These are phyloP conservation scores for Diacarnus erythraeanus DNA, from an alignment of 37 sponge, comb jelly and placozoan genomes.

Conservation along the genomic window DNA sequence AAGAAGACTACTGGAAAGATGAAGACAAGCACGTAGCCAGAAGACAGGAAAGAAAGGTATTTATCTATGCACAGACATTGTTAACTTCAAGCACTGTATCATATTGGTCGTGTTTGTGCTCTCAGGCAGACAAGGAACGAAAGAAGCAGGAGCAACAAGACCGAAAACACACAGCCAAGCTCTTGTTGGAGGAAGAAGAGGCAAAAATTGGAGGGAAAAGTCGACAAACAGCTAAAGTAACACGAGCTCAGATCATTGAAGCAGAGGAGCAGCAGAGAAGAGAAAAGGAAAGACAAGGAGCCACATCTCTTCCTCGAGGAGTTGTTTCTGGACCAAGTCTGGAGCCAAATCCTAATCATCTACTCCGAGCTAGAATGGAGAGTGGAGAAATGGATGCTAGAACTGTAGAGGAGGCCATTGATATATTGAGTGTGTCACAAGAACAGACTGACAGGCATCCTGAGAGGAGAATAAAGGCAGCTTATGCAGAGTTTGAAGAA, in stretches of 20 bases:
- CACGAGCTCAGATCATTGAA: slow-evolving; percentile 75
- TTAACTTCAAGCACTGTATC: background rate
- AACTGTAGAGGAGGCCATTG: slow-evolving; percentile 91
- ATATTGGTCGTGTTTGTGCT: slow-evolving; percentile 11
- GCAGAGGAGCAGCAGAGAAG: slow-evolving; percentile 35
- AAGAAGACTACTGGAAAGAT: slow-evolving; percentile 93
- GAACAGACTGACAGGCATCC: slow-evolving; percentile 67
- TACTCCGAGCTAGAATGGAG: slow-evolving; percentile 39
- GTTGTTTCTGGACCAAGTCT: slow-evolving; percentile 38
- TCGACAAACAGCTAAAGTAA: slow-evolving; percentile 44
- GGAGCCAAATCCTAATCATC: slow-evolving; percentile 87
- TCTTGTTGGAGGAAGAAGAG: slow-evolving; percentile 82
- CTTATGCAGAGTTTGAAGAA: slow-evolving; percentile 91
- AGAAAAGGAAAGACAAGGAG: slow-evolving; percentile 14
- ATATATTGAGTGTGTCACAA: slow-evolving; percentile 54
- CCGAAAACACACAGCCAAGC: slow-evolving; percentile 56
- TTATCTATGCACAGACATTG: background rate
- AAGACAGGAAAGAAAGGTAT: slow-evolving; percentile 89
- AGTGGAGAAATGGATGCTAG: slow-evolving; percentile 73
- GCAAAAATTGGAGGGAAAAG: slow-evolving; percentile 47
- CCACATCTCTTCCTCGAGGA: slow-evolving; percentile 34
- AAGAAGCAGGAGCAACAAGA: slow-evolving; percentile 77
- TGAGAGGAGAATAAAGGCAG: slow-evolving; percentile 80
- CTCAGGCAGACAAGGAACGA: slow-evolving; percentile 73
- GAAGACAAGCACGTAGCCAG: slow-evolving; percentile 81